Base-by-base conservation (phyloP, 1,140 invertebrate species). In the Heliothis virescens region DNA sequence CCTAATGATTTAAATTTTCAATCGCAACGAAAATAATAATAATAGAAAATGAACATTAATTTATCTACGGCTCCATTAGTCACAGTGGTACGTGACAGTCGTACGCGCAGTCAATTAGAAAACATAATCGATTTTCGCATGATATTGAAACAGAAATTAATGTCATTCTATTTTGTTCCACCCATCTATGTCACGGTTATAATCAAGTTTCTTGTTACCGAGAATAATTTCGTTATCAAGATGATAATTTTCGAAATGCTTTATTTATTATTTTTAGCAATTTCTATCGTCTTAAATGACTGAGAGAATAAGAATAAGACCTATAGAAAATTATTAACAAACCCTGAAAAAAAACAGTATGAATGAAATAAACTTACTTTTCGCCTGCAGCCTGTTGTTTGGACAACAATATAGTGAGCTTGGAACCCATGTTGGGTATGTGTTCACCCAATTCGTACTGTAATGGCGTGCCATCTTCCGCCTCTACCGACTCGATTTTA, bases 351-450 rank as follows among this genome's bases (percentile, higher is more conserved):
- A n/a, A n/a, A n/a, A n/a, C n/a, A n/a, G n/a, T n/a, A n/a, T n/a
- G n/a, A n/a, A n/a, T n/a, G n/a, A n/a, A 48, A 52, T 65, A 15
- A 65, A 73, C 89, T 90, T 88, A 92, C 90, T 93, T 91, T 92
- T 95, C 87, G 4, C 92, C 94, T 74, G 89, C 89, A 79, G 89
- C 85, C 55, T 87, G 87, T 78, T 89, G 89, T 74, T 94, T 86
- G 16, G 97, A 97, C 73, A 98, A 89, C 67, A 96, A 94, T 65
- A 99, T 96, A 52, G 96, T 96, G 69, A 99, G 92, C 92, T 97
- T 97, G 12, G 97, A 97, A 15, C 98, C 98, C 95, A 97, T 97
- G 86, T 96, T 95, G 4, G 91, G 90, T 55, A 96, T 94, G 53
- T 95, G 87, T 79, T 97, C 96, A 74, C 95, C 96, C 34, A 98